Conservation (phyloP, 64 coral and sea anemone genomes). For the Astreopora myriophthalma region DNA sequence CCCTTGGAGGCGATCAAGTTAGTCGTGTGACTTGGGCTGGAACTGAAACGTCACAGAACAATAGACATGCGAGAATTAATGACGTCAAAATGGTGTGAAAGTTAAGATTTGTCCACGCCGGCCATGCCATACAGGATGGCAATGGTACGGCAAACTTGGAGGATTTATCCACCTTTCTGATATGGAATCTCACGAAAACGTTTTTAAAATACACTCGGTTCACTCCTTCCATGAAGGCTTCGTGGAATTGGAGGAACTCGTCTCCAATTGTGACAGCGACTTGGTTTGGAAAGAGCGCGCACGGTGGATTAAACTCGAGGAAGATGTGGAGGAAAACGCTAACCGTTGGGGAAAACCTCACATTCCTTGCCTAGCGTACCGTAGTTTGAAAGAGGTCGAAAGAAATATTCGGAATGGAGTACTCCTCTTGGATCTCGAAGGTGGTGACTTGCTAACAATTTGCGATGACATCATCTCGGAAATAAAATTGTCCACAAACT, state of each 20-base stretch:
- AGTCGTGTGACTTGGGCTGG: no score
- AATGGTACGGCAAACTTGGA: neutral
- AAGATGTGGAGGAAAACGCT: slow-evolving; percentile 90
- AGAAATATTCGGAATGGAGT: slow-evolving; percentile 70
- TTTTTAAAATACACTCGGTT: neutral
- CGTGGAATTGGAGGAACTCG: slow-evolving; percentile 94
- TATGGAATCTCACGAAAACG: neutral
- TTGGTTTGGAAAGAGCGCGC: slow-evolving; percentile 97
- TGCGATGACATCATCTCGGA: slow-evolving; percentile 71
- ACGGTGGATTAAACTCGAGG: slow-evolving; percentile 95
- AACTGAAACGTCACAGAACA: no score
- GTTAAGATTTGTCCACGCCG: neutral
- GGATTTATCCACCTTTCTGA: neutral
- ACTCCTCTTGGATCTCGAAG: slow-evolving; percentile 72
- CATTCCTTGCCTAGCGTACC: slow-evolving; percentile 83
- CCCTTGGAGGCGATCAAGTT: no score
- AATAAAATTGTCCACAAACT: slow-evolving; percentile 44
- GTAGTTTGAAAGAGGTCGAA: slow-evolving; percentile 76
- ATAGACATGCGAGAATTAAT: no score
- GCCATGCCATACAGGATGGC: neutral
- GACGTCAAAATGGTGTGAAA: slow-evolving; percentile 1
- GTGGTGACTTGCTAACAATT: slow-evolving; percentile 67
- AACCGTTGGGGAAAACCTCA: slow-evolving; percentile 99
- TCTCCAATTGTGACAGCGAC: slow-evolving; percentile 29
- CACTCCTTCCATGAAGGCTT: slow-evolving; percentile 77